phyloP scores from a whole-genome alignment of 2,113 vertebrate genomes.

The Oncorhynchus clarkii region DNA sequence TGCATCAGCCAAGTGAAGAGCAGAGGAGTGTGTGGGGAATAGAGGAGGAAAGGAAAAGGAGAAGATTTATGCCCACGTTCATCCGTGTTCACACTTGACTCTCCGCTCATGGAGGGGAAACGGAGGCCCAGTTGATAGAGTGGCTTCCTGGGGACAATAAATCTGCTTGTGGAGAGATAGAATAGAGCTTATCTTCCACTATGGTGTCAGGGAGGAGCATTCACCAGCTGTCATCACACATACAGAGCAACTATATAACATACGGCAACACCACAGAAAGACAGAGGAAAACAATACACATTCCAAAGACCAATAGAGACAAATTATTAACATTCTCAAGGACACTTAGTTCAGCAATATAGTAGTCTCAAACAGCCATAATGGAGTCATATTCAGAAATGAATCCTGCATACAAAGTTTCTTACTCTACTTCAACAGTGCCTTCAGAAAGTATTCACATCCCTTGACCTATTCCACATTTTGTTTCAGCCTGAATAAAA shows the following conservation, averaged over 20 bases:
- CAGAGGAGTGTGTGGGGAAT: constrained; percentile 19
- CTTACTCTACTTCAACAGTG: not conserved
- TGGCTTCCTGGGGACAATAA: constrained; percentile 64
- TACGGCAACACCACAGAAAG: constrained; percentile 23
- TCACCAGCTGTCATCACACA: constrained; percentile 55
- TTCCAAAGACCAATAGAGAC: not conserved
- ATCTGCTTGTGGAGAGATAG: constrained; percentile 58
- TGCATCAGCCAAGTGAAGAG: constrained; percentile 10
- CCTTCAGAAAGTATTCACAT: too few relatives aligned
- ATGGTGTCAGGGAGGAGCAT: constrained; percentile 56
- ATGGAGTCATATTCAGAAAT: not conserved
- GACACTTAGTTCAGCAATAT: not conserved
- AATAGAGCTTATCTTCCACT: constrained; percentile 67
- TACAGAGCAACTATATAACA: constrained; percentile 34
- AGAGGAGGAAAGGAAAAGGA: not conserved
- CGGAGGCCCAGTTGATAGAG: constrained; percentile 56
- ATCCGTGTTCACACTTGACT: constrained; percentile 64
- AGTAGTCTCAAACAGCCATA: not conserved
- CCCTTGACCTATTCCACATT: too few relatives aligned
- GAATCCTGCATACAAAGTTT: not conserved
- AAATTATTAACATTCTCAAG: not conserved
- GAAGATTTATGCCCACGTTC: constrained; percentile 62
- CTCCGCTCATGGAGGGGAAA: constrained; percentile 62
- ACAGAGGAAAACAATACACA: constrained; percentile 7
- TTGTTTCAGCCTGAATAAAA: too few relatives aligned